phyloP scores from a whole-genome alignment of 2,797 vertebrate genomes.

The Stomatorhinus walkeri region DNA sequence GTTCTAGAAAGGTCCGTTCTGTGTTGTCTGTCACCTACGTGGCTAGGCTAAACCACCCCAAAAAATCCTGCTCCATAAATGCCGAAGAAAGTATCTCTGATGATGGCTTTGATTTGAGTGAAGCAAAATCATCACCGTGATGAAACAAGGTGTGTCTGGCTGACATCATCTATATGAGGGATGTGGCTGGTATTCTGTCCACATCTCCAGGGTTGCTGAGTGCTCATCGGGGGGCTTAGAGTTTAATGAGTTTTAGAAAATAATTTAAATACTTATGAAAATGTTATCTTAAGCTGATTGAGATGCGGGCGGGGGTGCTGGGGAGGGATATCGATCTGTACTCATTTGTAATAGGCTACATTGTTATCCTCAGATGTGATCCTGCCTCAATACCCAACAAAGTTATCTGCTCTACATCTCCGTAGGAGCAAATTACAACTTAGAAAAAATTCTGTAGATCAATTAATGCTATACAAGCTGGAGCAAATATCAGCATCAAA shows the following conservation, averaged over 20 bases:
- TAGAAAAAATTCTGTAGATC: neutral
- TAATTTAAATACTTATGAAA: slow-evolving; percentile 16
- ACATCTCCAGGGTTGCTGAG: neutral
- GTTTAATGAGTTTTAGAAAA: neutral
- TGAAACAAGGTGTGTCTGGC: neutral
- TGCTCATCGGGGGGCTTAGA: neutral
- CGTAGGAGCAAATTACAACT: slow-evolving; percentile 11
- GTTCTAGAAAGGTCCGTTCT: neutral
- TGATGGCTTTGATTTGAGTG: neutral
- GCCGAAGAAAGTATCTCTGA: neutral
- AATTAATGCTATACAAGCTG: neutral
- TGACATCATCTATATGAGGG: neutral
- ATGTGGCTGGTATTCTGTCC: neutral
- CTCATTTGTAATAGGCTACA: slow-evolving; percentile 9
- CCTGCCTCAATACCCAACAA: slow-evolving; percentile 9
- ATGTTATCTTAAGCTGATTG: slow-evolving; percentile 13
- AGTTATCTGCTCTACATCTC: neutral
- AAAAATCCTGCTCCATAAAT: neutral
- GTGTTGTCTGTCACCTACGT: neutral
- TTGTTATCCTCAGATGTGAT: neutral
- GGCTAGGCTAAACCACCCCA: neutral
- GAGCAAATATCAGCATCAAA: neutral
- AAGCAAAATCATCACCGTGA: neutral
- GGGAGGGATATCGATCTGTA: slow-evolving; percentile 12
- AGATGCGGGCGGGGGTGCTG: neutral